Evolutionary conservation across 1,140 invertebrate genomes (phyloP).

Genomic region (Drosophila neocordata): DNA sequence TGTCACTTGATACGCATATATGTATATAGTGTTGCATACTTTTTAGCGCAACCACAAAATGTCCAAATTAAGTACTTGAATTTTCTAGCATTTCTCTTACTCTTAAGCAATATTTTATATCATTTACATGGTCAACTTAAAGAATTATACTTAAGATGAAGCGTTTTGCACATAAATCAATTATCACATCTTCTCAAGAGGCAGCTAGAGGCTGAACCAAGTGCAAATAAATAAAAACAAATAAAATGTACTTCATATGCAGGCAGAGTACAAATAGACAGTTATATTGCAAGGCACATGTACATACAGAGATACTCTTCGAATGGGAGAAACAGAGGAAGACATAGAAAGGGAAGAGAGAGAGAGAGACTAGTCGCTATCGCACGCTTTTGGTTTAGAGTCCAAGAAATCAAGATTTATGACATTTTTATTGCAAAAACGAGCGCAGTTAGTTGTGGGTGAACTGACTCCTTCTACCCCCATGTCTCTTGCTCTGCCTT

Average conservation of each 20-base stretch:
- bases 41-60: background rate
- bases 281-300: conserved; percentile 63
- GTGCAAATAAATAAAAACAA: conserved; percentile 77
- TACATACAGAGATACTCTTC: conserved; percentile 1
- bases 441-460: conserved; percentile 67
- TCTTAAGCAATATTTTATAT: background rate
- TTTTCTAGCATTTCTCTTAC: background rate
- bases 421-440: conserved; percentile 81
- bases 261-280: conserved; percentile 74
- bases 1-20: background rate
- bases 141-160: conserved; percentile 1
- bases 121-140: conserved; percentile 7
- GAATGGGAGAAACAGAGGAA: background rate
- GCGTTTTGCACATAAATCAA: conserved; percentile 13
- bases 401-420: conserved; percentile 81
- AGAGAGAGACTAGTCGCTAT: conserved; percentile 43
- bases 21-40: background rate
- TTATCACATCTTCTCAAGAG: conserved; percentile 14
- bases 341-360: background rate
- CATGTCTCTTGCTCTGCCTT: background rate
- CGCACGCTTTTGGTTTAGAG: conserved; percentile 75
- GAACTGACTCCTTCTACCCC: conserved; percentile 19
- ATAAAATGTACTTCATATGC: conserved; percentile 77
- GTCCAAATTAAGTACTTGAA: background rate
- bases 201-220: conserved; percentile 27